A percentile compares a stretch with the other conserved stretches of the same genome.
phyloP scores from a whole-genome alignment of 23 tunicate species.

The Ciona savignyi region DNA sequence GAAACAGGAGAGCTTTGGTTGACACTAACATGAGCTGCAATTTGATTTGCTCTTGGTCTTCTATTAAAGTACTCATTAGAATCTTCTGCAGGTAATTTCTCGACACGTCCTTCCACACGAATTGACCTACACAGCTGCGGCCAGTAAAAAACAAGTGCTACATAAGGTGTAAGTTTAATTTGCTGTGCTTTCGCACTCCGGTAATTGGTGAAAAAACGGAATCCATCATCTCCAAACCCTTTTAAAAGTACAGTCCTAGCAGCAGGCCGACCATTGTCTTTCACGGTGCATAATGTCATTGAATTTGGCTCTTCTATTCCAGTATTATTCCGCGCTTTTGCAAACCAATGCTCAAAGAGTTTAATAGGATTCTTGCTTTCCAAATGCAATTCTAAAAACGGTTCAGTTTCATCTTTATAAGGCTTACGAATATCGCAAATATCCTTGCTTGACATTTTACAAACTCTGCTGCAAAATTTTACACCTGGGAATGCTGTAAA shows the following conservation, averaged over 20 bases:
- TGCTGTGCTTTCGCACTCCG: conserved; percentile 59
- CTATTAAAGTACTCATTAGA: conserved; percentile 22
- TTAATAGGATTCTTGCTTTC: conserved; percentile 43
- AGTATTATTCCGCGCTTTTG: conserved; percentile 21
- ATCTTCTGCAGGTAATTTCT: conserved; percentile 9
- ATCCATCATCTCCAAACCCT: conserved; percentile 71
- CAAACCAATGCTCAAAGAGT: conserved; percentile 54
- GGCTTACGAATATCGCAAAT: conserved; percentile 4
- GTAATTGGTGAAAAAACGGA: conserved; percentile 64
- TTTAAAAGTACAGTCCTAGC: conserved; percentile 82
- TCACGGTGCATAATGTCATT: conserved; percentile 68
- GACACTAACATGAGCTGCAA: conserved; percentile 59
- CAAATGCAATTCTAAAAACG: conserved; percentile 29
- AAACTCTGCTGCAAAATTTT: too few species aligned
- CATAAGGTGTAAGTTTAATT: conserved; percentile 42
- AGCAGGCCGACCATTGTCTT: conserved; percentile 50
- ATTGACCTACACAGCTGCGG: conserved; percentile 24
- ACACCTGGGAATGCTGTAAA: too few species aligned
- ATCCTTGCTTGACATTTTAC: background rate
- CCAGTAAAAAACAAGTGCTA: conserved; percentile 85
- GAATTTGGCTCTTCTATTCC: conserved; percentile 55
- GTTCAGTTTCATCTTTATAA: conserved; percentile 10
- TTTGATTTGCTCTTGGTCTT: conserved; percentile 50
- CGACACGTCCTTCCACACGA: conserved; percentile 51
- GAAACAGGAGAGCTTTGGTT: conserved; percentile 50